Conservation (phyloP, 2,797 vertebrate species). For the Coendou prehensilis region DNA sequence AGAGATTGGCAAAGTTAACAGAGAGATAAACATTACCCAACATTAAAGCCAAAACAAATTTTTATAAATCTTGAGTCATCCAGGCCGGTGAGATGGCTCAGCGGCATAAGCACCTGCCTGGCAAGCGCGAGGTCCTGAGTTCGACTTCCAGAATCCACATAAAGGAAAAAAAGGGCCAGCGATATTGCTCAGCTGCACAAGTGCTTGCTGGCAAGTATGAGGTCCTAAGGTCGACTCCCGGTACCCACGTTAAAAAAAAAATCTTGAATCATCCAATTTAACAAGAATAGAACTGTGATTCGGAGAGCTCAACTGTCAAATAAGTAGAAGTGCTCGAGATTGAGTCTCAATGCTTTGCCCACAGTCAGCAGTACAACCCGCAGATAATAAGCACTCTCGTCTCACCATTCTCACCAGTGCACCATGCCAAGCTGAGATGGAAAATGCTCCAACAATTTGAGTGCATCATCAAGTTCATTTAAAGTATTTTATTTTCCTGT, state of each 20-base stretch:
- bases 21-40: slow-evolving; percentile 21
- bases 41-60: not conserved
- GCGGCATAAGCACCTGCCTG: too few species aligned
- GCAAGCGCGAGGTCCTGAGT: too few species aligned
- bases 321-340: not conserved
- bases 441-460: not conserved
- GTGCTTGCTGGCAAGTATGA: too few species aligned
- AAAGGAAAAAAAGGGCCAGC: too few species aligned
- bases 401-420: not conserved
- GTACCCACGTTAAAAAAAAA: not conserved
- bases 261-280: not conserved
- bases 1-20: not conserved
- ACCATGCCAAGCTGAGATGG: not conserved
- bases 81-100: too few species aligned
- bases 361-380: not conserved
- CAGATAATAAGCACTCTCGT: not conserved
- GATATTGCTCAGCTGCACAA: too few species aligned
- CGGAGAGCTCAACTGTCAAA: not conserved
- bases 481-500: not conserved
- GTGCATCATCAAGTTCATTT: not conserved
- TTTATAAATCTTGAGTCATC: not conserved
- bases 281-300: not conserved
- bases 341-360: not conserved
- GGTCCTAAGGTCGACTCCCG: too few species aligned
- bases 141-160: too few species aligned